Evolutionary conservation across 2,797 vertebrate species (phyloP).

Genomic region (Adrianichthys oophorus): DNA sequence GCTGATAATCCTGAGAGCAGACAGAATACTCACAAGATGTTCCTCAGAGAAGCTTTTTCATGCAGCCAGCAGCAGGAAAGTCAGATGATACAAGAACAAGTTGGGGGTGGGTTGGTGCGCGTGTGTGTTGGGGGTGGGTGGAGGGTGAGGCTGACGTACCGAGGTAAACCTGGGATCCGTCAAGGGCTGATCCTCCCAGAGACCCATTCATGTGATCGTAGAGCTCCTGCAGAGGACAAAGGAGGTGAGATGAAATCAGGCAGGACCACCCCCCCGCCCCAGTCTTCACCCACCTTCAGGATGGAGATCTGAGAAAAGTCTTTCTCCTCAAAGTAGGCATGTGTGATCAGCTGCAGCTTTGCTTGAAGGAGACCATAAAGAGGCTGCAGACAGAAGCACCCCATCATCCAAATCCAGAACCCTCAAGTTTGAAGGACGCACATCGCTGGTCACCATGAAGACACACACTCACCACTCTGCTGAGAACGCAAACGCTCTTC

Average conservation of each 20-base stretch:
- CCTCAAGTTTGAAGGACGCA: too few relatives aligned
- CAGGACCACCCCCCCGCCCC: neutral
- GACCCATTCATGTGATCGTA: constrained; percentile 98
- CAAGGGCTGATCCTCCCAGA: constrained; percentile 82
- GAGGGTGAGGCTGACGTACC: constrained; percentile 67
- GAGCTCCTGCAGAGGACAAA: constrained; percentile 82
- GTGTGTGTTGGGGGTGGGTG: too few relatives aligned
- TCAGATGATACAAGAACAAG: too few relatives aligned
- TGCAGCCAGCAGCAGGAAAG: too few relatives aligned
- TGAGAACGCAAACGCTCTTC: constrained; percentile 98
- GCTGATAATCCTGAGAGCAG: constrained; percentile 88
- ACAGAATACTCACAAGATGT: neutral
- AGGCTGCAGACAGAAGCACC: constrained; percentile 74
- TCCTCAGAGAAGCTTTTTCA: too few relatives aligned
- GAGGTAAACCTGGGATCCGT: constrained; percentile 93
- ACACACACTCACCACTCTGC: constrained; percentile 91
- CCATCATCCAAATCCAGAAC: neutral
- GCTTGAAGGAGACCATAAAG: constrained; percentile 95
- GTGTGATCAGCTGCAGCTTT: constrained; percentile 96
- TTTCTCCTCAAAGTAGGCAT: constrained; percentile 98
- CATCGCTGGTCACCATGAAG: neutral
- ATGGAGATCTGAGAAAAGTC: constrained; percentile 99
- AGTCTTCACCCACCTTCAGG: constrained; percentile 82
- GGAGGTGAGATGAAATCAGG: neutral
- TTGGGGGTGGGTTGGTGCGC: too few relatives aligned